Conservation (phyloP, 2,888 invertebrate species). For the Troides helena region DNA sequence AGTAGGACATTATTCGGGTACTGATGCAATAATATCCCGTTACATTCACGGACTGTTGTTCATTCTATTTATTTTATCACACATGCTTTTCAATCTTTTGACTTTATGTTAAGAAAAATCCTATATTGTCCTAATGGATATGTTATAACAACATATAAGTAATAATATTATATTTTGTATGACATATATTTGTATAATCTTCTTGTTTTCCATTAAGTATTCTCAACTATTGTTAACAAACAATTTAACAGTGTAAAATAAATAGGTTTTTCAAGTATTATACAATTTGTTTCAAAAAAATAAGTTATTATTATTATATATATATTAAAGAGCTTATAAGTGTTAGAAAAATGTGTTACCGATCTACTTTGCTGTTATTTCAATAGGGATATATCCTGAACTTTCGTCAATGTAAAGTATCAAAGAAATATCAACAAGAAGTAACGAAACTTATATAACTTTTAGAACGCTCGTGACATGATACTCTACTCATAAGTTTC, state of each 20-base stretch:
- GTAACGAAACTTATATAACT: constrained; percentile 15
- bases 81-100: too few relatives aligned
- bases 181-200: too few relatives aligned
- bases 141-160: too few relatives aligned
- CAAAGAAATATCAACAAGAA: constrained; percentile 16
- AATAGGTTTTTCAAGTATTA: too few relatives aligned
- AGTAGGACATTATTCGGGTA: constrained; percentile 2
- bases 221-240: too few relatives aligned
- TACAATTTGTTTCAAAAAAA: not conserved
- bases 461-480: constrained; percentile 12
- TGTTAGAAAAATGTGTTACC: not conserved
- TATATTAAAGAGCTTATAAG: not conserved
- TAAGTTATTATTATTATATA: not conserved
- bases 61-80: not conserved
- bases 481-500: constrained; percentile 11
- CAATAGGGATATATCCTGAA: not conserved
- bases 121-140: too few relatives aligned
- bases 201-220: too few relatives aligned
- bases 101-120: too few relatives aligned
- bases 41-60: not conserved
- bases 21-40: constrained; percentile 2
- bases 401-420: constrained; percentile 3
- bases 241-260: too few relatives aligned
- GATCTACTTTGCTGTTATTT: not conserved
- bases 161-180: too few relatives aligned